A percentile compares a stretch with the other conserved stretches of the same genome.
Evolutionary conservation across 2,797 vertebrate species (phyloP).

Genomic region (Zalophus californianus): DNA sequence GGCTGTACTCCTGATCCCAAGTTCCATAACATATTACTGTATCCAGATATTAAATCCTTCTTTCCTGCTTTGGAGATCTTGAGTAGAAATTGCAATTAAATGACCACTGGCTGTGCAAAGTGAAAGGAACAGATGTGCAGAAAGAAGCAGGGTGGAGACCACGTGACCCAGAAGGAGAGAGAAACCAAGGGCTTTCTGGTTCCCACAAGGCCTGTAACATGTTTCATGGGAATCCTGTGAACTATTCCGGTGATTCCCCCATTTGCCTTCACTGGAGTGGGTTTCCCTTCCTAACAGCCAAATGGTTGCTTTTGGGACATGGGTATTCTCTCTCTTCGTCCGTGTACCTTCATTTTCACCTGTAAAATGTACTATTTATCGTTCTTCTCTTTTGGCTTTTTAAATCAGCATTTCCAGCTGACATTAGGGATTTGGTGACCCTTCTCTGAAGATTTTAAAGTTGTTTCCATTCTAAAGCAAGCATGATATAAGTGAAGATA

Average conservation of each 20-base stretch:
- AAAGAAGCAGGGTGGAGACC: background rate
- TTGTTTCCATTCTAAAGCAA: constrained; percentile 28
- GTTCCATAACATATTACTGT: background rate
- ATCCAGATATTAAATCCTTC: background rate
- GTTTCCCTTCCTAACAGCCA: background rate
- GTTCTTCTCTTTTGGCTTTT: background rate
- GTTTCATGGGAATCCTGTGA: background rate
- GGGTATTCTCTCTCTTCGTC: background rate
- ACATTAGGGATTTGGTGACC: background rate
- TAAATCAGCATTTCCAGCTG: background rate
- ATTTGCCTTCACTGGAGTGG: background rate
- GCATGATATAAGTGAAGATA: background rate
- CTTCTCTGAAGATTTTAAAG: background rate
- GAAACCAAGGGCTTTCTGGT: background rate
- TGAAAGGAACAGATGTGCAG: background rate
- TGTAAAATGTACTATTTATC: background rate
- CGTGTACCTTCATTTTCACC: background rate
- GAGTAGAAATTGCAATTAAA: background rate
- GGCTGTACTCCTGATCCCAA: background rate
- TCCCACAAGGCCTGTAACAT: background rate
- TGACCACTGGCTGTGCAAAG: background rate
- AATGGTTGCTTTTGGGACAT: background rate
- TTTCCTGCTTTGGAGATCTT: background rate
- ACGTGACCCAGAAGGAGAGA: background rate
- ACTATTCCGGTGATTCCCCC: fast-evolving